phyloP scores from a whole-genome alignment of 2,888 invertebrate species.

The Sinelater perroti region DNA sequence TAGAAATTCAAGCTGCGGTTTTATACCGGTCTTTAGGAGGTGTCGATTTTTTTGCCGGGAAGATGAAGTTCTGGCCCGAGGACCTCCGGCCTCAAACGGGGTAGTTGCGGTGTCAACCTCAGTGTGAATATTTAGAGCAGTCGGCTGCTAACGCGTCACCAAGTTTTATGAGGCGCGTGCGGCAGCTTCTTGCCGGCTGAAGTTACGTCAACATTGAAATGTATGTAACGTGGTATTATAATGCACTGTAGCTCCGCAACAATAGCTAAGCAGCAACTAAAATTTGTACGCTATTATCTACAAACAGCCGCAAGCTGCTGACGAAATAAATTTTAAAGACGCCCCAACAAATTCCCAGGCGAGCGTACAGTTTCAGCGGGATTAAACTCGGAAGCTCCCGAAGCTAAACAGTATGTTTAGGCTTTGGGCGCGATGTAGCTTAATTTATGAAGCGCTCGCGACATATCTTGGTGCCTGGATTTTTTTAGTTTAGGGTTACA shows the following conservation, averaged over 20 bases:
- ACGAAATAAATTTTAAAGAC: constrained; percentile 29
- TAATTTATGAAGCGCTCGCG: constrained; percentile 22
- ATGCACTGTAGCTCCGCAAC: constrained; percentile 12
- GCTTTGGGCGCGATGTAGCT: constrained; percentile 9
- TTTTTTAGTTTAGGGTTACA: no score
- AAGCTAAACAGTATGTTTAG: constrained; percentile 19
- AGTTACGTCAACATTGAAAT: constrained; percentile 6
- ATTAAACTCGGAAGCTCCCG: constrained; percentile 15
- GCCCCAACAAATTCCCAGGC: constrained; percentile 19
- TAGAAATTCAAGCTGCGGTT: no score
- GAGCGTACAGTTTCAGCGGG: constrained; percentile 15
- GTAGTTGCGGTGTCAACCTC: background rate
- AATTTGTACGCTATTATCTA: constrained; percentile 21
- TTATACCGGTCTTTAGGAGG: no score
- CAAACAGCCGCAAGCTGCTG: constrained; percentile 22
- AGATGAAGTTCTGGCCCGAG: no score
- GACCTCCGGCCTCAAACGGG: background rate
- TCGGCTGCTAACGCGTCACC: background rate
- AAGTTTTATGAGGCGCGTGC: constrained; percentile 6
- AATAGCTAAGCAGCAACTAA: constrained; percentile 24
- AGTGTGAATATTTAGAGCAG: constrained; percentile 7
- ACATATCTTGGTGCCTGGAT: no score
- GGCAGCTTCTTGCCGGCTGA: constrained; percentile 3
- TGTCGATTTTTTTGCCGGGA: no score
- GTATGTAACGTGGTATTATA: constrained; percentile 13